Evolutionary conservation across 2,888 invertebrate species (phyloP).

Genomic region (Tenthredo mesomela): DNA sequence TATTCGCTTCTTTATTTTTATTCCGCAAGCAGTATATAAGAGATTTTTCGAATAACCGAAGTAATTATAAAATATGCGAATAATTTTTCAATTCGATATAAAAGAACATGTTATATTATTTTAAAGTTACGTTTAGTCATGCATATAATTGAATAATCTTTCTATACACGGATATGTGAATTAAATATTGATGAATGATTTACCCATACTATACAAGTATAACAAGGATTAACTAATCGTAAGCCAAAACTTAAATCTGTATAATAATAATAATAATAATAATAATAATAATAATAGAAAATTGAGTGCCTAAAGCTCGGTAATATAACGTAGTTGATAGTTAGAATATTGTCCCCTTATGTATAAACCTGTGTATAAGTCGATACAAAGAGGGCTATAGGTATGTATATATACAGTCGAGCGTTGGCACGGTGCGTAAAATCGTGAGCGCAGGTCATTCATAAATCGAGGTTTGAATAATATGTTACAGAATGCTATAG

Average conservation of each 20-base stretch:
- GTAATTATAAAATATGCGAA: constrained; percentile 3
- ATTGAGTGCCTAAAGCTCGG: background rate
- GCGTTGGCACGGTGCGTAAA: constrained; percentile 33
- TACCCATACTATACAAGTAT: constrained; percentile 4
- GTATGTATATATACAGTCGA: background rate
- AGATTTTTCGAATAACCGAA: background rate
- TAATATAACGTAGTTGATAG: background rate
- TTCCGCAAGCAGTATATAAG: background rate
- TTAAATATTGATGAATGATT: background rate
- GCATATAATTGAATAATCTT: background rate
- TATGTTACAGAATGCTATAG: background rate
- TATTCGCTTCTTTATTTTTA: background rate
- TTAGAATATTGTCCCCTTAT: constrained; percentile 24
- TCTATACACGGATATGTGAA: background rate
- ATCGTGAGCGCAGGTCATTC: constrained; percentile 43
- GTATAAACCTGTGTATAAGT: background rate
- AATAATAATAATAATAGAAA: background rate
- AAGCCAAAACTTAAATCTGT: background rate
- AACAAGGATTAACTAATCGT: constrained; percentile 5
- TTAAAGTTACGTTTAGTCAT: background rate
- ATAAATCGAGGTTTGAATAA: constrained; percentile 29
- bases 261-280: background rate
- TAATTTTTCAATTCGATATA: too few relatives aligned
- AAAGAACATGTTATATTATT: background rate
- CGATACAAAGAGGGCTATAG: background rate